phyloP scores from a whole-genome alignment of 2,113 vertebrate genomes.

The Aleadryas rufinucha region DNA sequence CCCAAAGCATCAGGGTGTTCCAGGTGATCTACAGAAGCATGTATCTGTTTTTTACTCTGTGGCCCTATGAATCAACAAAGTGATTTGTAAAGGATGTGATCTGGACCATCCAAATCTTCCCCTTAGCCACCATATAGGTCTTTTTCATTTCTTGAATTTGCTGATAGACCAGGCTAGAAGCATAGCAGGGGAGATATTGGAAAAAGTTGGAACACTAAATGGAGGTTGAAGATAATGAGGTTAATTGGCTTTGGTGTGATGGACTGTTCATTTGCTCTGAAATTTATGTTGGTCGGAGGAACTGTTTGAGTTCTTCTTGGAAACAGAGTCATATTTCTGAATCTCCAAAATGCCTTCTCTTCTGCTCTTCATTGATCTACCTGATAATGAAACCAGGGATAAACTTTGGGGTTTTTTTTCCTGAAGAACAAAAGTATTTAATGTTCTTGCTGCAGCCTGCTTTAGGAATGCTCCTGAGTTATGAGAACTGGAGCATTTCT shows the following conservation, averaged over 20 bases:
- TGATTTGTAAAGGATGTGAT: neutral
- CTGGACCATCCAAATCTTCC: neutral
- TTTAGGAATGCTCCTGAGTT: neutral
- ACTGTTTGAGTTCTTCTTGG: neutral
- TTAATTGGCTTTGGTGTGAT: neutral
- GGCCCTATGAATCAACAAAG: neutral
- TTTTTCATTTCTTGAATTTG: neutral
- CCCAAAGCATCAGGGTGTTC: neutral
- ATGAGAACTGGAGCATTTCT: neutral
- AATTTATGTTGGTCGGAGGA: neutral
- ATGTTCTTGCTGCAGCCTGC: neutral
- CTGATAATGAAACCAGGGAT: neutral
- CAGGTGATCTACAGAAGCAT: neutral
- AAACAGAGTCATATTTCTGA: neutral
- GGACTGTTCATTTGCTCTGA: neutral
- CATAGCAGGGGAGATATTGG: neutral
- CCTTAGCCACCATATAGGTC: accelerated
- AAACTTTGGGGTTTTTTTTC: accelerated
- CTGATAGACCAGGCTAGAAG: neutral
- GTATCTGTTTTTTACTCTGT: neutral
- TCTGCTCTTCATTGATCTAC: neutral
- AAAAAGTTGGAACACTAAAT: neutral
- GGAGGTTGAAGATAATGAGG: neutral
- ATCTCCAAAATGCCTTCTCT: neutral
- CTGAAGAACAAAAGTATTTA: neutral